Evolutionary conservation across 2,888 invertebrate species (phyloP).

Genomic region (Lycia hirtaria): DNA sequence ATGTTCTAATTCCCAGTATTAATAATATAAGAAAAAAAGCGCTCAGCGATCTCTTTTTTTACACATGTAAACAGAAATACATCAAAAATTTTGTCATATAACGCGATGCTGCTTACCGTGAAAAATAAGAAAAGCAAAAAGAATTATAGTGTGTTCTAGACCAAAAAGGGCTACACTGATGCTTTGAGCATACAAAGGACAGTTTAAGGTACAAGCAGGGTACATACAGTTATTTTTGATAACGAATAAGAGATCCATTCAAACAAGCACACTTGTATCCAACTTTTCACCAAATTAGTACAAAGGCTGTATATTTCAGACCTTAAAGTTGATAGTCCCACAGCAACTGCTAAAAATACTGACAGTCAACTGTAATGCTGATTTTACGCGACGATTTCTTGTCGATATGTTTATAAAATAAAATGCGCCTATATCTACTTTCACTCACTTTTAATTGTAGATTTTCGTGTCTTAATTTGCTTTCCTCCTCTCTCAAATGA

Average conservation of each 20-base stretch:
- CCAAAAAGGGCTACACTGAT: not conserved
- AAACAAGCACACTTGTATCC: not conserved
- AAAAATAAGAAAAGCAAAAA: not conserved
- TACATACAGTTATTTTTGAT: not conserved
- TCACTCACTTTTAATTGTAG: slow-evolving; percentile 91
- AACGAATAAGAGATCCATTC: not conserved
- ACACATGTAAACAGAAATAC: too few relatives aligned
- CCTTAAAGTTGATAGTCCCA: not conserved
- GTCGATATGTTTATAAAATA: slow-evolving; percentile 5
- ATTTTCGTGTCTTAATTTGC: slow-evolving; percentile 93
- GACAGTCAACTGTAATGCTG: slow-evolving; percentile 1
- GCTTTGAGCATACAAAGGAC: not conserved
- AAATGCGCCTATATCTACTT: slow-evolving; percentile 36
- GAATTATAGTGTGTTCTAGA: too few relatives aligned
- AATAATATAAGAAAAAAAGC: too few relatives aligned
- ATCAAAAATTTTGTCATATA: too few relatives aligned
- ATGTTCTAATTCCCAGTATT: too few relatives aligned
- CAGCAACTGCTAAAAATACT: slow-evolving; percentile 7
- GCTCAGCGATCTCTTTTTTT: too few relatives aligned
- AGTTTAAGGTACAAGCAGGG: not conserved
- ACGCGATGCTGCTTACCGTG: too few relatives aligned
- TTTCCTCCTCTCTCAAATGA: slow-evolving; percentile 91
- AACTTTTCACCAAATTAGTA: not conserved
- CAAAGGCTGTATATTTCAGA: not conserved
- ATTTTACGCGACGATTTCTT: slow-evolving; percentile 8